Percentiles rank a stretch among this genome's conserved stretches.
phyloP scores from a whole-genome alignment of 2,797 vertebrate species.

The Silurus aristotelis region DNA sequence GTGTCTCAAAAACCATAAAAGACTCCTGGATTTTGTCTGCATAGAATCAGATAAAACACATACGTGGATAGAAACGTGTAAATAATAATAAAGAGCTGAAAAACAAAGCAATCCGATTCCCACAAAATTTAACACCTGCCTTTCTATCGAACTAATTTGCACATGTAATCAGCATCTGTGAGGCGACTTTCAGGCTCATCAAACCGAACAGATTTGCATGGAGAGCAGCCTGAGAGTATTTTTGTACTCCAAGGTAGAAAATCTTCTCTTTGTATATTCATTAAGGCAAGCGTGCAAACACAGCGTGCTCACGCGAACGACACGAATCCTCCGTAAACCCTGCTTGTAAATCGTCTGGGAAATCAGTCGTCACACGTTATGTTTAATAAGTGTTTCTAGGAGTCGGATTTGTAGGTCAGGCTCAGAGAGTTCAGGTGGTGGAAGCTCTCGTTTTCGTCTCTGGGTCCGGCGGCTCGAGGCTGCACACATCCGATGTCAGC shows the following conservation, averaged over 20 bases:
- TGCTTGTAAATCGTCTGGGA: neutral
- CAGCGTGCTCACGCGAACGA: neutral
- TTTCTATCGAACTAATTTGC: neutral
- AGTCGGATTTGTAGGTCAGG: slow-evolving; percentile 2
- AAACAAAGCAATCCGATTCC: neutral
- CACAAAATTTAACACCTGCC: neutral
- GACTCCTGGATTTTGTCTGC: neutral
- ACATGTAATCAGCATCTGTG: neutral
- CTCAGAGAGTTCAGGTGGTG: slow-evolving; percentile 9
- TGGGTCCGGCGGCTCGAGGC: slow-evolving; percentile 33
- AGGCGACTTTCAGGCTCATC: slow-evolving; percentile 2
- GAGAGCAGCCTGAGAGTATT: neutral
- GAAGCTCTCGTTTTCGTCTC: slow-evolving; percentile 48
- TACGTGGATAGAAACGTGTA: neutral
- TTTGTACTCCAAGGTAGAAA: neutral
- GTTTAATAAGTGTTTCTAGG: neutral
- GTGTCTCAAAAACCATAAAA: too few species aligned
- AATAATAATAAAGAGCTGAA: neutral
- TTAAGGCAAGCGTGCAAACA: slow-evolving; percentile 3
- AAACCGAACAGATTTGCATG: neutral
- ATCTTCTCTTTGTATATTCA: neutral
- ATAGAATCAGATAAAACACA: neutral
- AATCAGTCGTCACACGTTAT: neutral
- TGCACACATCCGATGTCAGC: slow-evolving; percentile 51
- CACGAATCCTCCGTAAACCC: neutral